A percentile compares a stretch with the other conserved stretches of the same genome.
phyloP scores from a whole-genome alignment of 2,888 invertebrate species.

The Drosophila buzzatii region DNA sequence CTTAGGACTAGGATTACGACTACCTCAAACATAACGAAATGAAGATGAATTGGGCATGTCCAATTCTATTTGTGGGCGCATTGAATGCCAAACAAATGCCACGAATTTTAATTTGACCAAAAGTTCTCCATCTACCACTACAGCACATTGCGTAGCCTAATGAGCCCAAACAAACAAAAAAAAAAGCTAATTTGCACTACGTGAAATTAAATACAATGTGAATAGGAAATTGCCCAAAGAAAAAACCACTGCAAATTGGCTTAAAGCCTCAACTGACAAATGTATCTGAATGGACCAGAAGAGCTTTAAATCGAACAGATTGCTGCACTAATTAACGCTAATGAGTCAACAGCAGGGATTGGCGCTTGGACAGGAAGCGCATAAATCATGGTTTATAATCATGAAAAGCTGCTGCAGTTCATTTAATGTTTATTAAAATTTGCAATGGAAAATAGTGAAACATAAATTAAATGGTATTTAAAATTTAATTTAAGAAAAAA shows the following conservation, averaged over 20 bases:
- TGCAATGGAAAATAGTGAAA: no score
- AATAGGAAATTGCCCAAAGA: background rate
- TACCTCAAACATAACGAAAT: constrained; percentile 60
- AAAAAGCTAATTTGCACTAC: constrained; percentile 11
- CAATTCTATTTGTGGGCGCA: constrained; percentile 8
- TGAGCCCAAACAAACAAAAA: constrained; percentile 34
- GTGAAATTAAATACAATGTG: constrained; percentile 5
- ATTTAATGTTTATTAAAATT: background rate
- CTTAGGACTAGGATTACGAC: constrained; percentile 42
- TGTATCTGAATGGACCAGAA: constrained; percentile 10
- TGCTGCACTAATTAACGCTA: constrained; percentile 21
- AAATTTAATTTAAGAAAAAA: no score
- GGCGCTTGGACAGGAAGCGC: background rate
- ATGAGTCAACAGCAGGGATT: background rate
- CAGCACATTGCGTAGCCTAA: constrained; percentile 60
- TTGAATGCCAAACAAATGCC: constrained; percentile 21
- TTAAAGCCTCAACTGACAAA: constrained; percentile 10
- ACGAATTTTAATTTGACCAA: constrained; percentile 50
- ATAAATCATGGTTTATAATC: background rate
- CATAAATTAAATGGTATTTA: no score
- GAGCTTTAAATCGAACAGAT: constrained; percentile 6
- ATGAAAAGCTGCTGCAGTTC: background rate
- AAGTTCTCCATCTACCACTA: background rate
- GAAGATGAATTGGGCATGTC: constrained; percentile 65
- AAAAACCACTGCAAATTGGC: background rate